phyloP scores from a whole-genome alignment of 2,888 invertebrate species.

The Anorthoa munda region DNA sequence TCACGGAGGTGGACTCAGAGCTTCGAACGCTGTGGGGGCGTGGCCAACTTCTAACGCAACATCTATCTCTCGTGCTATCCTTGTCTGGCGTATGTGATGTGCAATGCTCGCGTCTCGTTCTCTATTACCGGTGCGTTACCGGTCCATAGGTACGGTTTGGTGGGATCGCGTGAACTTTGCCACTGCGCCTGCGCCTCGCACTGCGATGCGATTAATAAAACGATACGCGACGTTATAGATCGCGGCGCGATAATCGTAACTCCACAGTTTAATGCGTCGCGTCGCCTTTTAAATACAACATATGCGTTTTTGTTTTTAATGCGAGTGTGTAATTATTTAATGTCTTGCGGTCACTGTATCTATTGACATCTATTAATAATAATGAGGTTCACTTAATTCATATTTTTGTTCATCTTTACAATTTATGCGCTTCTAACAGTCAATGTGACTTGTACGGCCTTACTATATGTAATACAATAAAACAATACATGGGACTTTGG shows the following conservation, averaged over 20 bases:
- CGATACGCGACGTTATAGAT: conserved; percentile 87
- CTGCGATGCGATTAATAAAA: conserved; percentile 85
- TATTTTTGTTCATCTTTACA: conserved; percentile 25
- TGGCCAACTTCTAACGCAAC: conserved; percentile 89
- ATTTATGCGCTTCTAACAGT: conserved; percentile 5
- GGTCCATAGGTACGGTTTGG: conserved; percentile 77
- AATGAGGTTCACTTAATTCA: conserved; percentile 17
- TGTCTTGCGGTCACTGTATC: conserved; percentile 39
- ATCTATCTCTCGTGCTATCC: conserved; percentile 82
- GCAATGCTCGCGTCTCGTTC: conserved; percentile 73
- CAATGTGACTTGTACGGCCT: conserved; percentile 30
- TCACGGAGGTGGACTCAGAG: conserved; percentile 86
- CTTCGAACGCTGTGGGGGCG: conserved; percentile 83
- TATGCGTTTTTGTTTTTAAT: conserved; percentile 70
- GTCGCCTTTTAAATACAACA: conserved; percentile 69
- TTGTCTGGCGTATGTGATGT: conserved; percentile 58
- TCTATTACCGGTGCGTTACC: conserved; percentile 87
- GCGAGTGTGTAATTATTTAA: conserved; percentile 64
- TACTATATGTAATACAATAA: conserved; percentile 19
- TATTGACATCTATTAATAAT: conserved; percentile 39
- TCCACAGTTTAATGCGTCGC: conserved; percentile 76
- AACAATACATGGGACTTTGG: not conserved
- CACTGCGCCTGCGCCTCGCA: conserved; percentile 81
- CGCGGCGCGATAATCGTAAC: conserved; percentile 83
- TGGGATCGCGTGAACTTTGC: conserved; percentile 89